phyloP scores from a whole-genome alignment of 2,888 invertebrate species.

The Unio pictorum region DNA sequence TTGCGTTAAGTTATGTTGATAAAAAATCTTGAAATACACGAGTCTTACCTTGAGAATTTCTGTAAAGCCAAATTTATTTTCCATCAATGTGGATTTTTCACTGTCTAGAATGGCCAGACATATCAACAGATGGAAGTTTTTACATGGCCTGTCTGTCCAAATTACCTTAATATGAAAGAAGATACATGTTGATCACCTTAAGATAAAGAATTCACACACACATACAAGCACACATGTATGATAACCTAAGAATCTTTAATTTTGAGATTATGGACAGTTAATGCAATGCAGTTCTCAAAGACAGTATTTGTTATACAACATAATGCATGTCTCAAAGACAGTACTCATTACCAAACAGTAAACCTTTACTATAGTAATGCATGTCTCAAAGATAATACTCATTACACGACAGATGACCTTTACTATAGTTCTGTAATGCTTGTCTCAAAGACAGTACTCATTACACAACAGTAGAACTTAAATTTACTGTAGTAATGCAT shows the following conservation, averaged over 20 bases:
- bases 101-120: conserved; percentile 93
- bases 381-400: too few relatives aligned
- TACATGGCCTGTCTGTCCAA: conserved; percentile 95
- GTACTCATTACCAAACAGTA: too few relatives aligned
- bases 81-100: conserved; percentile 89
- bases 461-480: too few relatives aligned
- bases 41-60: conserved; percentile 79
- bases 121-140: conserved; percentile 94
- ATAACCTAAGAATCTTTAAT: background rate
- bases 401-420: too few relatives aligned
- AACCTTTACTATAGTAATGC: too few relatives aligned
- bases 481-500: too few relatives aligned
- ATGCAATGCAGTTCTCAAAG: too few relatives aligned
- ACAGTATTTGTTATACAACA: too few relatives aligned
- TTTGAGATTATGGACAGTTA: background rate
- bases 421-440: too few relatives aligned
- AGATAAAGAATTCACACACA: background rate
- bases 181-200: background rate
- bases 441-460: too few relatives aligned
- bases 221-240: background rate
- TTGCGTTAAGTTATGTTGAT: too few relatives aligned
- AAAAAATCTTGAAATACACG: background rate
- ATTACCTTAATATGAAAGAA: conserved; percentile 73
- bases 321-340: too few relatives aligned
- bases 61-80: conserved; percentile 92